Conservation (phyloP, 1,140 invertebrate species). For the Odontomachus brunneus region DNA sequence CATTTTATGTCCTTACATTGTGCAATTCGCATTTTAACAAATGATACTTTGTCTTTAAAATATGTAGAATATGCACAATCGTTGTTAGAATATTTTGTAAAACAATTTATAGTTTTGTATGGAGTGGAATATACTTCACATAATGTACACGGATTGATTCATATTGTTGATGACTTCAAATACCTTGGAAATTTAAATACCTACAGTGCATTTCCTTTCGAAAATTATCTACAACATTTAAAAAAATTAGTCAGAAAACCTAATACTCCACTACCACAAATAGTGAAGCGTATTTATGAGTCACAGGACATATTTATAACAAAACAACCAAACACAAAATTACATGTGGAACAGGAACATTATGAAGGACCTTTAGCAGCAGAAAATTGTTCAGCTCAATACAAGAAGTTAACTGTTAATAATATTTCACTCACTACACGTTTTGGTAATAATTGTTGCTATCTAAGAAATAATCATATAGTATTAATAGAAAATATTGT, state of each 20-base stretch:
- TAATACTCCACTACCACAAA: slow-evolving; percentile 9
- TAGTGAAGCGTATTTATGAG: slow-evolving; percentile 11
- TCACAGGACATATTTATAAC: neutral
- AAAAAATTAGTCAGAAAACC: neutral
- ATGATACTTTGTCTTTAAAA: neutral
- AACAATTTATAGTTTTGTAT: slow-evolving; percentile 3
- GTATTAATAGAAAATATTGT: slow-evolving; percentile 12
- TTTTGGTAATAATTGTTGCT: slow-evolving; percentile 21
- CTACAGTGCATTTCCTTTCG: slow-evolving; percentile 20
- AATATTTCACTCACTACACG: neutral
- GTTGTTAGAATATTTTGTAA: slow-evolving; percentile 8
- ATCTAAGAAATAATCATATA: slow-evolving; percentile 12
- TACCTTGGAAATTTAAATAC: neutral
- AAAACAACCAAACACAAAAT: neutral
- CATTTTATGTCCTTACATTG: slow-evolving; percentile 17
- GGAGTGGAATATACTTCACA: slow-evolving; percentile 12
- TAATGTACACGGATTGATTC: slow-evolving; percentile 13
- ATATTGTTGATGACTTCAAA: slow-evolving; percentile 18
- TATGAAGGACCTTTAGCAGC: neutral
- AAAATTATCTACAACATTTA: slow-evolving; percentile 11
- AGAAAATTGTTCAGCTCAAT: slow-evolving; percentile 15
- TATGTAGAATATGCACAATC: slow-evolving; percentile 14
- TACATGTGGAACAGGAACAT: slow-evolving; percentile 3
- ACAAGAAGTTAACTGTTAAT: neutral
- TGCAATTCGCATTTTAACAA: neutral